Base-by-base conservation (phyloP, 53 echinoderm and acorn worm genomes). In the Stichopus horrens region DNA sequence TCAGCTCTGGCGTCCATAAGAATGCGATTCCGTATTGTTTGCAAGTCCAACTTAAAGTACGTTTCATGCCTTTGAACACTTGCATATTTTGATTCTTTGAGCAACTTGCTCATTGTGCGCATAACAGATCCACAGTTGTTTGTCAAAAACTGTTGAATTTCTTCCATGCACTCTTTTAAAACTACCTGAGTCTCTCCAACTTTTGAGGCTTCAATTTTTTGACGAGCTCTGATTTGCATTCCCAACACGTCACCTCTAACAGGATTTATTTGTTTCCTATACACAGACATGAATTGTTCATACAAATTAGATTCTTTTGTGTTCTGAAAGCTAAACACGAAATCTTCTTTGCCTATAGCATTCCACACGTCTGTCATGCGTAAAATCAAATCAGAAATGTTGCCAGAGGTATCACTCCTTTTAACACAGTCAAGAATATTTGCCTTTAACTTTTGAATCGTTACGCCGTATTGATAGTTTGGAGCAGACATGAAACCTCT, bases 291-390 rank as follows among this genome's bases (percentile, higher is more conserved):
- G 8, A 78, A 78, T 7, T 37, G 6, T 55, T 78, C 78, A n/a
- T 78, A 78, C 8, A 78, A 55, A 8, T 53, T 9, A 4, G 19
- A 10, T 52, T 78, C 78, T 37, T 78, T 78, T 53, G 78, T 78
- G 14, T 78, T 78, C 4, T 78, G 78, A 52, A 78, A 78, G 11
- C 78, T 76, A 37, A 76, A 76, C 14, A 76, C 76, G 23, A 76
- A 76, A 37, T 76, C 53, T 37, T 76, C 76, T 54, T 78, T 78
- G 4, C 19, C 19, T n/a, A 78, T 78, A 4, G 78, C 78, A 76
- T n/a, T 76, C 76, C 76, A 76, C 5, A 76, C 76, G 23, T 76
- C 76, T 37, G 7, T 6, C 76, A 76, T 76, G 5, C 76, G 76
- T 75, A 22, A 8, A 75, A 7, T 37, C 10, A 21, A 21, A 22